Evolutionary conservation across 2,888 invertebrate species (phyloP).

Genomic region (Notodonta dromedarius): DNA sequence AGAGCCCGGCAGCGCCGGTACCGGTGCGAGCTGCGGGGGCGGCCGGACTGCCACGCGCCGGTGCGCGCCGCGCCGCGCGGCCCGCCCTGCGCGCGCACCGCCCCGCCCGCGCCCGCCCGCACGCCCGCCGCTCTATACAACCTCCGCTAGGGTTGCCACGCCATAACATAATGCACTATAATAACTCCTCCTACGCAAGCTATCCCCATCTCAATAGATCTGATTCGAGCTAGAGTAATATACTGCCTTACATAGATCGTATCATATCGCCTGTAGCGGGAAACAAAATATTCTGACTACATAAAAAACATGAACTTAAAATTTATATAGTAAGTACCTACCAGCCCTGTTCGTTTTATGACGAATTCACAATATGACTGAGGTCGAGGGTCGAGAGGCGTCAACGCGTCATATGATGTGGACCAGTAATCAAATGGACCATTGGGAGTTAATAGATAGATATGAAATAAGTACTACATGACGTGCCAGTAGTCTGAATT

Average conservation of each 20-base stretch:
- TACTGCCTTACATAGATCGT: neutral
- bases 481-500: too few species aligned
- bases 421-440: constrained; percentile 40
- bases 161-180: constrained; percentile 33
- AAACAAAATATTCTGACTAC: neutral
- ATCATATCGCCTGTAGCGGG: neutral
- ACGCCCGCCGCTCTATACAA: constrained; percentile 59
- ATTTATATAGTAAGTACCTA: constrained; percentile 23
- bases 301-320: neutral
- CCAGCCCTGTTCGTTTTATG: constrained; percentile 44
- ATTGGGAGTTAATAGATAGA: constrained; percentile 28
- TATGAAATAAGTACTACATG: neutral
- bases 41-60: constrained; percentile 71
- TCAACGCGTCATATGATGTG: constrained; percentile 25
- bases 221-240: constrained; percentile 20
- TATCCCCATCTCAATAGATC: constrained; percentile 27
- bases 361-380: constrained; percentile 47
- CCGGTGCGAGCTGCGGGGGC: constrained; percentile 78
- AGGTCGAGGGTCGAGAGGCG: constrained; percentile 46
- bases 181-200: constrained; percentile 12
- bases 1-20: constrained; percentile 79
- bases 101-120: constrained; percentile 37
- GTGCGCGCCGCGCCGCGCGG: constrained; percentile 48
- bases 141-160: constrained; percentile 64
- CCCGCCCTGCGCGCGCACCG: constrained; percentile 40